These are phyloP conservation scores for Andricus grossulariae DNA, from an alignment of 1,140 invertebrate genomes.

Conservation along the genomic window DNA sequence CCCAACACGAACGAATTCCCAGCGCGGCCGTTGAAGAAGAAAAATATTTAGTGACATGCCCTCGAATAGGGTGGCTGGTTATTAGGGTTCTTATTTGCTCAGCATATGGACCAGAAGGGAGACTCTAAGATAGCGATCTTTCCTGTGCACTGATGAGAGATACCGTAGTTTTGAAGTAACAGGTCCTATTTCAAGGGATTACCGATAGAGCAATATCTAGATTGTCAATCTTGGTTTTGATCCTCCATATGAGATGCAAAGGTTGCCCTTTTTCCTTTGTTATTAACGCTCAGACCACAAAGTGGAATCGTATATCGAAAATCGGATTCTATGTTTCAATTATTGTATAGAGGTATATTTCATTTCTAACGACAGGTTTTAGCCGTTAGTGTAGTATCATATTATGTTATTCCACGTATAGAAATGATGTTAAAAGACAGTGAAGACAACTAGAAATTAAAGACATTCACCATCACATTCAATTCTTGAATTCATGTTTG, in stretches of 20 bases:
- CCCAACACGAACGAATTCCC: conserved; percentile 57
- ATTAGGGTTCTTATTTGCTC: conserved; percentile 71
- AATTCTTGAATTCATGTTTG: too few species aligned
- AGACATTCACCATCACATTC: too few species aligned
- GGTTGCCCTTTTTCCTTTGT: conserved; percentile 42
- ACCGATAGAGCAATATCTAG: conserved; percentile 54
- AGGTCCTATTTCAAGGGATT: conserved; percentile 75
- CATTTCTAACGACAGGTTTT: too few species aligned
- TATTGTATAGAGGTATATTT: too few species aligned
- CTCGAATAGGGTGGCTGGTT: conserved; percentile 60
- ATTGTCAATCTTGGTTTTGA: conserved; percentile 48
- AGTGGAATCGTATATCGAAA: conserved; percentile 8
- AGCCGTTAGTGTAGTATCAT: too few species aligned
- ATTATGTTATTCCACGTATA: too few species aligned
- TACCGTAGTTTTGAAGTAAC: conserved; percentile 64
- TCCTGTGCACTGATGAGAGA: conserved; percentile 41
- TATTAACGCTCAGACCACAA: conserved; percentile 38
- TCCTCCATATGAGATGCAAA: conserved; percentile 61
- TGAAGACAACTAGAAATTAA: too few species aligned
- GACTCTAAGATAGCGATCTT: conserved; percentile 65
- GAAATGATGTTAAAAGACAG: too few species aligned
- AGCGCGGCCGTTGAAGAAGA: conserved; percentile 65
- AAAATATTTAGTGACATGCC: conserved; percentile 75
- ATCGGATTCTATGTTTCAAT: conserved; percentile 11
- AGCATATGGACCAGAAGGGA: conserved; percentile 73